phyloP scores from a whole-genome alignment of 2,888 invertebrate genomes.

The Anticlea derivata region DNA sequence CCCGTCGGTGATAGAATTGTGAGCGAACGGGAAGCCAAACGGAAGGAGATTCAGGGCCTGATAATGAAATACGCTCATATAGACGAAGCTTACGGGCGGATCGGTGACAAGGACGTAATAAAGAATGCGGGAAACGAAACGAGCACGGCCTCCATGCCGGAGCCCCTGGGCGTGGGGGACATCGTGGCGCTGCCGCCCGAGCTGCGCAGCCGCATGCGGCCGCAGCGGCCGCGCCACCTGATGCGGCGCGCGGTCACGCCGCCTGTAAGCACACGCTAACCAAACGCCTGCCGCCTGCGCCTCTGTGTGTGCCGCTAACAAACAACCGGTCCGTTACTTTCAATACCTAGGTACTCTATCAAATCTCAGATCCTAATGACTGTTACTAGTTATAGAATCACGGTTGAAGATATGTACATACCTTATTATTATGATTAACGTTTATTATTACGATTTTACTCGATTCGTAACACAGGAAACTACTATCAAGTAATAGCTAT shows the following conservation, averaged over 20 bases:
- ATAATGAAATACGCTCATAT: conserved; percentile 92
- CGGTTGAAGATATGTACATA: too few relatives aligned
- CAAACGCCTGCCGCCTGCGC: conserved; percentile 72
- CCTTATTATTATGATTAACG: background rate
- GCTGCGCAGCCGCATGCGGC: conserved; percentile 71
- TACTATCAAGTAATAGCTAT: background rate
- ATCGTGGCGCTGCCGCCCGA: conserved; percentile 73
- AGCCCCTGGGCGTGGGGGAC: conserved; percentile 70
- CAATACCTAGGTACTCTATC: conserved; percentile 45
- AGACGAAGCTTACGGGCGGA: conserved; percentile 87
- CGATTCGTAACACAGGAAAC: background rate
- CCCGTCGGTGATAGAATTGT: conserved; percentile 83
- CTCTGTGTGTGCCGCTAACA: conserved; percentile 79
- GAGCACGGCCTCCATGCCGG: conserved; percentile 51
- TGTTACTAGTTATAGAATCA: background rate
- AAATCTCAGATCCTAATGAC: conserved; percentile 8
- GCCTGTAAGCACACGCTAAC: conserved; percentile 82
- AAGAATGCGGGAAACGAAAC: conserved; percentile 56
- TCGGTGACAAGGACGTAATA: conserved; percentile 58
- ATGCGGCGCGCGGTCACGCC: conserved; percentile 81
- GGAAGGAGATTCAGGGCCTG: conserved; percentile 92
- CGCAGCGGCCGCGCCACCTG: conserved; percentile 74
- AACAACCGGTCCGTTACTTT: conserved; percentile 73
- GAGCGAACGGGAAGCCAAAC: conserved; percentile 89
- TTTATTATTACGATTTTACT: background rate